Base-by-base conservation (phyloP, 2,888 invertebrate genomes). In the Pterobdella sp. region DNA sequence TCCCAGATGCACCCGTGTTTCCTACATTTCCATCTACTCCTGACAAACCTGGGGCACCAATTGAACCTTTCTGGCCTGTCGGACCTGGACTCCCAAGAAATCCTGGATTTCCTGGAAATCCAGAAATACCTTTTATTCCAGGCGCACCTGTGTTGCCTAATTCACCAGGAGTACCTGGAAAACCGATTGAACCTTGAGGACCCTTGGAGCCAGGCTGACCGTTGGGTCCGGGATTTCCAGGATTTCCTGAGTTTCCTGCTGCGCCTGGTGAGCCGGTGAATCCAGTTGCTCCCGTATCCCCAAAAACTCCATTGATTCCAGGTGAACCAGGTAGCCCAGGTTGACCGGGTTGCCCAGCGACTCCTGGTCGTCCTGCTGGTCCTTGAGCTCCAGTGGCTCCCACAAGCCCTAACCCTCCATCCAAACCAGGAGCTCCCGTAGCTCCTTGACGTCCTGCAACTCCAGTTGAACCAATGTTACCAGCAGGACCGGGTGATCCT, bases 271-370 rank as follows among this genome's bases (percentile, higher is more conserved):
- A 14, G 18, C 69, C 69, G 0, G 26, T 2, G n/a, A 14, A 31
- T 52, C 69, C 69, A 0, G 52, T 49, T 1, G 34, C 26, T 7
- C 69, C 69, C 10, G 34, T 26, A 14, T 26, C 22, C 31, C 69
- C 69, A 1, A 22, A 10, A 22, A n/a, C 10, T 66, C 66, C 66
- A 34, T 34, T 32, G 7, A 31, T 29, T 0, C 69, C 69, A 29
- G 69, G 1, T n/a, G 7, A 26, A 29, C 69, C 69, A 26, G 69
- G 1, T 29, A 36, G 49, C 3, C 69, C 69, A 52, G n/a, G 36
- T 2, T 3, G 4, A 7, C 66, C 66, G 4, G 32, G 26, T 2
- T 3, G 3, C 32, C 66, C 66, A 7, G 32, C 2, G 4, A 3
- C 3, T 7, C 66, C 66, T 34, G 26, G 34, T 34, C 35, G 32